phyloP scores from a whole-genome alignment of 2,797 vertebrate species.

The Lepus oiostolus region DNA sequence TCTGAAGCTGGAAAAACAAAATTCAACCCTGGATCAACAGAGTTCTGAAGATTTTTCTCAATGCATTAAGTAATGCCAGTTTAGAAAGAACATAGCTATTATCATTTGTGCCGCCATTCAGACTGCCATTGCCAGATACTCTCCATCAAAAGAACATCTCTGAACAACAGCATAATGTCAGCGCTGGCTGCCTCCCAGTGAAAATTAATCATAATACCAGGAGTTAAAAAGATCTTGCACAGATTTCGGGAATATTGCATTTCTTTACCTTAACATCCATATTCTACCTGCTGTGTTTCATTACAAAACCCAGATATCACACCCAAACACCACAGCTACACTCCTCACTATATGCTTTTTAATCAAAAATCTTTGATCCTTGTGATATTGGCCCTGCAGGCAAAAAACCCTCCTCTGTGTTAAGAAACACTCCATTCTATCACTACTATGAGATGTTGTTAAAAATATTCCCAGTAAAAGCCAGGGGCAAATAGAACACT shows the following conservation, averaged over 20 bases:
- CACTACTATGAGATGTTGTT: background rate
- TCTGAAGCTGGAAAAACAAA: slow-evolving; percentile 25
- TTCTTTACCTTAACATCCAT: slow-evolving; percentile 66
- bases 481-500: slow-evolving; percentile 1
- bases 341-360: slow-evolving; percentile 71
- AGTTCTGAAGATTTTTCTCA: slow-evolving; percentile 17
- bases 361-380: slow-evolving; percentile 74
- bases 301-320: slow-evolving; percentile 69
- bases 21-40: background rate
- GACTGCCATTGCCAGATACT: background rate
- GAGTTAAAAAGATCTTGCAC: slow-evolving; percentile 66
- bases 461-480: slow-evolving; percentile 34
- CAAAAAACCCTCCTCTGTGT: slow-evolving; percentile 68
- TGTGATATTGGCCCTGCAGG: slow-evolving; percentile 42
- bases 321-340: slow-evolving; percentile 62
- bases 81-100: background rate
- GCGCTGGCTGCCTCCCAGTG: slow-evolving; percentile 33
- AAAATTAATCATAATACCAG: slow-evolving; percentile 72
- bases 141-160: slow-evolving; percentile 60
- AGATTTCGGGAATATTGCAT: slow-evolving; percentile 69
- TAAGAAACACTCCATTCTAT: slow-evolving; percentile 46
- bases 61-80: slow-evolving; percentile 10
- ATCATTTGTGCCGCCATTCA: background rate
- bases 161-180: background rate
- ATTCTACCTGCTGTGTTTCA: slow-evolving; percentile 73